Base-by-base conservation (phyloP, 2,888 invertebrate species). In the Megaustenia siamemsis region DNA sequence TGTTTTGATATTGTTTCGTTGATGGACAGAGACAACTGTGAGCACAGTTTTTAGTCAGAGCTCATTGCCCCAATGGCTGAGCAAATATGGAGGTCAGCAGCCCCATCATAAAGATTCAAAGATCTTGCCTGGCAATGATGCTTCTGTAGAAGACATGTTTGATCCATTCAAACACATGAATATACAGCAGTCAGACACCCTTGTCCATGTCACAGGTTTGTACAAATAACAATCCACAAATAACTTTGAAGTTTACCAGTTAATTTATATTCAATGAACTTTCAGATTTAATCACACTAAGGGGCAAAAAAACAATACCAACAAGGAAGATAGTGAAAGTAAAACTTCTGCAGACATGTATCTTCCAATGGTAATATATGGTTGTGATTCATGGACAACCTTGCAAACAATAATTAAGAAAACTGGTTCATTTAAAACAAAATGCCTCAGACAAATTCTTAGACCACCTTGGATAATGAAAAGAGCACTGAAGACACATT, bases 121-220 rank as follows among this genome's bases (percentile, higher is more conserved):
- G 12, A 2, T 38, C 24, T 12, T 38, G 21, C 35, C 68, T 81
- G 69, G 53, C 32, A 8, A n/a, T 28, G 90, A 92, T 80, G 89
- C 90, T 18, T 91, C 91, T 87, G 89, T 88, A 18, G 89, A 86
- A 18, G 91, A 92, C 86, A 88, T 90, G 8, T 92, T 92, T 89
- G 91, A 92, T 80, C 92, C 92, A 0, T 66, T 90, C 63, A 90
- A 88, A 86, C 88, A 91, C 81, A 92, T 91, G 91, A 89, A 90
- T 82, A 71, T 90, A 40, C 85, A 89, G 12, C 83, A 78, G 15
- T 49, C 84, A 56, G 69, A 84, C 56, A 77, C 45, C 4, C 45
- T 75, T 18, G 80, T 85, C 68, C 10, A 66, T 21, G 71, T 35
- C 45, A 53, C 82, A 83, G 79, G 86, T 83, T 35, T n/a, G 84